Conservation (phyloP, 1,140 invertebrate genomes). For the Heliconius hewitsoni region DNA sequence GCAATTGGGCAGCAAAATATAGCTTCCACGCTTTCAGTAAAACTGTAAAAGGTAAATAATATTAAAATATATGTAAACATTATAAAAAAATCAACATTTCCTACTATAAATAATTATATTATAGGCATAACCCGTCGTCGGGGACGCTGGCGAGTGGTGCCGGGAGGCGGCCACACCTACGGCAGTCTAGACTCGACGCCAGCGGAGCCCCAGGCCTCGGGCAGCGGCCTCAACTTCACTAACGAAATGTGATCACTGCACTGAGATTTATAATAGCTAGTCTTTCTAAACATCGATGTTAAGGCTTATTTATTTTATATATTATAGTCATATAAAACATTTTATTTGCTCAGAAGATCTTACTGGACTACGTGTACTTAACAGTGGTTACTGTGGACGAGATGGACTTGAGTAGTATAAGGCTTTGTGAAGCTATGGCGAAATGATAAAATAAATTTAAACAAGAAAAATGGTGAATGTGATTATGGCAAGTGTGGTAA, state of each 20-base stretch:
- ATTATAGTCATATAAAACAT: not conserved
- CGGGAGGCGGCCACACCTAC: constrained; percentile 68
- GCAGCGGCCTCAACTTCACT: constrained; percentile 64
- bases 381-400: not conserved
- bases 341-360: constrained; percentile 2
- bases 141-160: constrained; percentile 68
- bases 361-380: constrained; percentile 1
- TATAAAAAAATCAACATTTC: not conserved
- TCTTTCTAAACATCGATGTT: constrained; percentile 14
- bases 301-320: constrained; percentile 9
- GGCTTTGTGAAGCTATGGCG: not conserved
- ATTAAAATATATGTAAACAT: not conserved
- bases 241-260: constrained; percentile 60
- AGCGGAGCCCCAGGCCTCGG: constrained; percentile 56
- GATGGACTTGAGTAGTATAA: constrained; percentile 2
- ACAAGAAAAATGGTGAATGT: not conserved
- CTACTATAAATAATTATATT: constrained; percentile 34
- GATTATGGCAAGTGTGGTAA: not conserved
- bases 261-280: constrained; percentile 28
- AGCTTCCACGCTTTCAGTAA: constrained; percentile 12
- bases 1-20: not conserved
- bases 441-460: not conserved
- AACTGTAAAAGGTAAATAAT: constrained; percentile 3
- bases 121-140: constrained; percentile 74
- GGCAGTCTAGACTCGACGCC: constrained; percentile 72